Conservation (phyloP, 2,797 vertebrate genomes). For the Dryobates pubescens region DNA sequence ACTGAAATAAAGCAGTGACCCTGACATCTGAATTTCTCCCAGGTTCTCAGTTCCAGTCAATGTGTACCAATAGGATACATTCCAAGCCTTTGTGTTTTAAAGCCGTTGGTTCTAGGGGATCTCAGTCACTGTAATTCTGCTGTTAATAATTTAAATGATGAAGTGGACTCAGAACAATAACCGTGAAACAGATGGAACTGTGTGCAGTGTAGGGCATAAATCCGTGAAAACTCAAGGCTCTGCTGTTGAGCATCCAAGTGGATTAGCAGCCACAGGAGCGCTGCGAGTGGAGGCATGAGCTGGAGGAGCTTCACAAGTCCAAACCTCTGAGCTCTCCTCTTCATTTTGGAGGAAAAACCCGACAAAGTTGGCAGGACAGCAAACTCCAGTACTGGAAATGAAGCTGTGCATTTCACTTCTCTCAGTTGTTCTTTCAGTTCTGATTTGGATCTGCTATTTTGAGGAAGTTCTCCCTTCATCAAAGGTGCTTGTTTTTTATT, state of each 20-base stretch:
- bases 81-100: neutral
- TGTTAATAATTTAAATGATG: slow-evolving; percentile 73
- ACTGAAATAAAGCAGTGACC: neutral
- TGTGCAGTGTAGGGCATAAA: neutral
- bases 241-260: neutral
- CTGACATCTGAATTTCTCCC: neutral
- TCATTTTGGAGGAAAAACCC: neutral
- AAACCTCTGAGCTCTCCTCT: neutral
- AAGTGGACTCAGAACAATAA: slow-evolving; percentile 6
- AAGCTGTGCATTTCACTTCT: fast-evolving
- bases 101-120: neutral
- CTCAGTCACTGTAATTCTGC: slow-evolving; percentile 30
- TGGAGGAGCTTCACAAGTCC: neutral
- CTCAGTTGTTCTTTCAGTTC: neutral
- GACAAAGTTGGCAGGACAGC: neutral
- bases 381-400: neutral
- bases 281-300: neutral
- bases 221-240: slow-evolving; percentile 16
- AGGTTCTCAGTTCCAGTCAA: neutral
- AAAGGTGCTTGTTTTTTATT: neutral
- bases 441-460: neutral
- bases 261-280: neutral
- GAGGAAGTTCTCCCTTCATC: neutral
- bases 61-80: neutral
- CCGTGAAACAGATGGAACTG: slow-evolving; percentile 35